Evolutionary conservation across 2,888 invertebrate species (phyloP).

Genomic region (Chrysolina oricalcia): DNA sequence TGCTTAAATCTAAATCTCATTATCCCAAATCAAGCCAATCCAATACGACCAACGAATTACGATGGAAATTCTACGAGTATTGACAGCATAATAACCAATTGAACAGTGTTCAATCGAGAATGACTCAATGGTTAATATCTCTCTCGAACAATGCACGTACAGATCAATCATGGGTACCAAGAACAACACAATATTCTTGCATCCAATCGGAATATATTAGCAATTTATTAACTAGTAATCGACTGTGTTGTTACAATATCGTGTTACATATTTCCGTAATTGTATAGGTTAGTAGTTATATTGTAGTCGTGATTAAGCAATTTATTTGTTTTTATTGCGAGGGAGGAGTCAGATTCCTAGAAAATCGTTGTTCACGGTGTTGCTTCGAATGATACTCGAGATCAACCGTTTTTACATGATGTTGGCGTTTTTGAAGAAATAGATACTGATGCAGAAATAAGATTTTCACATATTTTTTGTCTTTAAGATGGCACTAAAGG

Average conservation of each 20-base stretch:
- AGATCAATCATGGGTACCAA: constrained; percentile 1
- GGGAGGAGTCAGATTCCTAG: not conserved
- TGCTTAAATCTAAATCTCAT: constrained; percentile 2
- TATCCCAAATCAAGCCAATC: constrained; percentile 9
- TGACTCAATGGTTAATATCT: not conserved
- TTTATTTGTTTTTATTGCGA: not conserved
- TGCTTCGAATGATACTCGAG: not conserved
- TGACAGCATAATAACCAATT: constrained; percentile 6
- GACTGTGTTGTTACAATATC: constrained; percentile 15
- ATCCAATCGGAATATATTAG: constrained; percentile 4
- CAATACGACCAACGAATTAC: constrained; percentile 1
- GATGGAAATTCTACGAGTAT: constrained; percentile 6
- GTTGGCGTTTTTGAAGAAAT: too few relatives aligned
- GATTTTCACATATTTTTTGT: too few relatives aligned
- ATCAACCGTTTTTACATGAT: not conserved
- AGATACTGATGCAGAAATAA: too few relatives aligned
- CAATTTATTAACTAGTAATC: constrained; percentile 11
- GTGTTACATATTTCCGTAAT: constrained; percentile 30
- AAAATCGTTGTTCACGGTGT: not conserved
- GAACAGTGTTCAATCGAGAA: not conserved
- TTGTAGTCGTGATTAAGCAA: constrained; percentile 27
- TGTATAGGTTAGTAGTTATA: constrained; percentile 27
- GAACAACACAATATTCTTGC: not conserved
- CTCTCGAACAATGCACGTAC: not conserved
- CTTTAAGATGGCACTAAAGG: too few relatives aligned